Base-by-base conservation (phyloP, 2,888 invertebrate species). In the Cyclophora albipunctata region DNA sequence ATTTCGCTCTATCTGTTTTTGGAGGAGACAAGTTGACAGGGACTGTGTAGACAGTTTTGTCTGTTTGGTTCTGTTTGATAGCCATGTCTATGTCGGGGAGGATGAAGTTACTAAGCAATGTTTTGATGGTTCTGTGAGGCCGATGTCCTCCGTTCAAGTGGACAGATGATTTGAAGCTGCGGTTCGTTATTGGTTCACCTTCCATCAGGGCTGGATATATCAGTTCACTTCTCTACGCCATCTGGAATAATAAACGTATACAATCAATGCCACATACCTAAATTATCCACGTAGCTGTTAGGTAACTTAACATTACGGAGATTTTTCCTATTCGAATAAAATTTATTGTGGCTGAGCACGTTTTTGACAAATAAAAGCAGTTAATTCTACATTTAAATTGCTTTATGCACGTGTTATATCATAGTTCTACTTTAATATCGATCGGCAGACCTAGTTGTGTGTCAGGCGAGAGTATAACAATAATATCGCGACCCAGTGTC, bases 71-170 rank as follows among this genome's bases (percentile, higher is more conserved):
- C 56, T 86, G 80, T 72, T 86, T 87, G 35, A 87, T 85, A 54
- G 86, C 86, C 86, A 87, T 86, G 49, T 81, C 74, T 59, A 74
- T 55, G 62, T 87, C 83, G 47, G 86, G 78, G 60, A 80, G 53
- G 34, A 86, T 84, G 49, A 84, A 82, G 60, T 83, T 86, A 62
- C 84, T 85, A 40, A 87, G 62, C 47, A 86, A 61, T 51, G 82
- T 71, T 55, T 84, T 85, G 48, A 87, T 81, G 43, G 81, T 75
- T 34, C 81, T 79, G 73, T 80, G 81, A 57, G 81, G 79, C 59
- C 71, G 80, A 34, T 71, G 78, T 51, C 82, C 78, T 53, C 64
- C 67, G 57, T 78, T 78, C 55, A 81, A 79, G 51, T 69, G 72
- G 57, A 84, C 78, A 35, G 83, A 79, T 47, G 84, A 75, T 59